Evolutionary conservation across 64 coral and sea anemone genomes (phyloP).

Genomic region (Acropora tenuis): DNA sequence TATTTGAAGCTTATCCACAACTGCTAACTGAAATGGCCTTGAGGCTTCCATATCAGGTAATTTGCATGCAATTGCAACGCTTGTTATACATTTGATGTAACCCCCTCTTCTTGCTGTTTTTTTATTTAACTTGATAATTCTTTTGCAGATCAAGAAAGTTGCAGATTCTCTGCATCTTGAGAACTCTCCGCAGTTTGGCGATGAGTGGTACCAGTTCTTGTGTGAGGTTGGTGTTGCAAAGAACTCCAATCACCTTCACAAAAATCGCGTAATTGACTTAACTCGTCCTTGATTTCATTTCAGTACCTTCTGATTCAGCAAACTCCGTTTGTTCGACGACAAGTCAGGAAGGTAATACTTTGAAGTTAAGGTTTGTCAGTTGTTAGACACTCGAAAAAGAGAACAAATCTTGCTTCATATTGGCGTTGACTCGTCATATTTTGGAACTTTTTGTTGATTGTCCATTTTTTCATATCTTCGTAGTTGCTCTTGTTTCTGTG

Average conservation of each 20-base stretch:
- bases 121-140: neutral
- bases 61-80: neutral
- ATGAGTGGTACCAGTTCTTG: conserved; percentile 91
- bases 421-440: too few species aligned
- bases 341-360: conserved; percentile 87
- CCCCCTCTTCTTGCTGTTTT: too few species aligned
- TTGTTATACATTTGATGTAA: too few species aligned
- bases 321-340: conserved; percentile 92
- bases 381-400: too few species aligned
- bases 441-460: too few species aligned
- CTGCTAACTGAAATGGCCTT: conserved; percentile 96
- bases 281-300: neutral
- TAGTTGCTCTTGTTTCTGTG: conserved; percentile 92
- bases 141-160: conserved; percentile 90
- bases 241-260: neutral
- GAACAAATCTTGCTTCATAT: too few species aligned
- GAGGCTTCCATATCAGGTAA: conserved; percentile 88
- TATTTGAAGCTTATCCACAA: conserved; percentile 98
- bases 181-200: conserved; percentile 66
- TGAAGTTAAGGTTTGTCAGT: neutral
- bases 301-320: conserved; percentile 99
- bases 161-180: conserved; percentile 74
- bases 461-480: neutral
- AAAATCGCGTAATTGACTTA: neutral
- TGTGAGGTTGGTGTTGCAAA: conserved; percentile 73